Evolutionary conservation across 2,113 vertebrate genomes (phyloP).

Genomic region (Cepphus grylle): DNA sequence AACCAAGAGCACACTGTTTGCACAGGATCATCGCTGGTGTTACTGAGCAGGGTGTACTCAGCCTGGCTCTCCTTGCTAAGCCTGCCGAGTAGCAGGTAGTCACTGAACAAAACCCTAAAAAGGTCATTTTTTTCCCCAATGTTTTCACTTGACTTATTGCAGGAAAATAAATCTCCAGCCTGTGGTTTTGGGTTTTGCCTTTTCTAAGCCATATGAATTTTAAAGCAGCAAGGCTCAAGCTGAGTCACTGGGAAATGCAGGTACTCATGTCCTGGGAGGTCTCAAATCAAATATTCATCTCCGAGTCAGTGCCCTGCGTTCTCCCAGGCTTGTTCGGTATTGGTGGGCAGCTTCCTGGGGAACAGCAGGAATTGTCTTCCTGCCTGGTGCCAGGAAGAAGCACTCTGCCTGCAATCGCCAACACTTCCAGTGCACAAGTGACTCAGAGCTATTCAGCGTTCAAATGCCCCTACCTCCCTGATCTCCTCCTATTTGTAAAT

Average conservation of each 20-base stretch:
- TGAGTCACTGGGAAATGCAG: slow-evolving; percentile 17
- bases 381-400: rapidly evolving
- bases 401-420: background rate
- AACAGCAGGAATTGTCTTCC: background rate
- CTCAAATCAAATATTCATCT: slow-evolving; percentile 21
- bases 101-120: slow-evolving; percentile 25
- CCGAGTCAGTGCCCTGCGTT: background rate
- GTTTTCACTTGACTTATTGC: slow-evolving; percentile 28
- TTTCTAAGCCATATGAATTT: slow-evolving; percentile 14
- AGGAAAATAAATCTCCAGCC: slow-evolving; percentile 14
- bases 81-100: background rate
- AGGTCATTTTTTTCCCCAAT: background rate
- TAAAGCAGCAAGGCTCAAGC: background rate
- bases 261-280: background rate
- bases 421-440: background rate
- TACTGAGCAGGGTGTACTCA: background rate
- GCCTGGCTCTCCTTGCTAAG: background rate
- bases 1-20: background rate
- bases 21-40: background rate
- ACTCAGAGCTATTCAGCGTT: background rate
- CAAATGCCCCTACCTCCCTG: background rate
- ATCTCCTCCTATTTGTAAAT: background rate
- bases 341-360: background rate
- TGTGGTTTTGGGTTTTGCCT: background rate
- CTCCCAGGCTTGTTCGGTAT: background rate